Percentiles rank a stretch among this genome's conserved stretches.
Conservation (phyloP, 2,888 invertebrate genomes). For the Meandrusa payeni region DNA sequence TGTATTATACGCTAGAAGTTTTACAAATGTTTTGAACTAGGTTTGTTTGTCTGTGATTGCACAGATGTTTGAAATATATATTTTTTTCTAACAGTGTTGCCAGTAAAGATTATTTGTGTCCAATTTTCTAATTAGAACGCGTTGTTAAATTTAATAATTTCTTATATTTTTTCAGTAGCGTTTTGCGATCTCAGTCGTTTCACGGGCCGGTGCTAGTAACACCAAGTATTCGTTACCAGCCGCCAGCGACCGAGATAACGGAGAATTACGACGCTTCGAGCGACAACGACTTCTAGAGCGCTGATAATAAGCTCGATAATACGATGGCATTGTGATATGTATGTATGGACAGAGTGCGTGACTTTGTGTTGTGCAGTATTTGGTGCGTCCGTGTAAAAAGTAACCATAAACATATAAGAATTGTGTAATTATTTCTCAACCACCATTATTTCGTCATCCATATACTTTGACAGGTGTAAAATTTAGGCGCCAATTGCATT, state of each 20-base stretch:
- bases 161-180: slow-evolving; percentile 62
- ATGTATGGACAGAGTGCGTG: slow-evolving; percentile 27
- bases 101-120: too few relatives aligned
- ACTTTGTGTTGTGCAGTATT: background rate
- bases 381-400: slow-evolving; percentile 3
- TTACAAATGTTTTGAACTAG: too few relatives aligned
- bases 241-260: slow-evolving; percentile 50
- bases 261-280: slow-evolving; percentile 73
- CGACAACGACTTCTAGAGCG: slow-evolving; percentile 74
- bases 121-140: too few relatives aligned
- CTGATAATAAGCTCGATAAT: slow-evolving; percentile 34
- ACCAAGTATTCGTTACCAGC: slow-evolving; percentile 51
- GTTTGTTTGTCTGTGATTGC: too few relatives aligned
- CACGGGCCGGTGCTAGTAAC: slow-evolving; percentile 76
- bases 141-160: too few relatives aligned
- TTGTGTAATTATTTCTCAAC: background rate
- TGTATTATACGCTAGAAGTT: too few relatives aligned
- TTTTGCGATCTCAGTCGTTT: slow-evolving; percentile 83
- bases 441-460: background rate
- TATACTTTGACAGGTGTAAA: slow-evolving; percentile 26
- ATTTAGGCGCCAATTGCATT: slow-evolving; percentile 11
- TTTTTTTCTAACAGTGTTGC: too few relatives aligned
- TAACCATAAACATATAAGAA: background rate
- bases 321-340: slow-evolving; percentile 49
- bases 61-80: too few relatives aligned